Base-by-base conservation (phyloP, 2,113 vertebrate genomes). In the Ochotona princeps region DNA sequence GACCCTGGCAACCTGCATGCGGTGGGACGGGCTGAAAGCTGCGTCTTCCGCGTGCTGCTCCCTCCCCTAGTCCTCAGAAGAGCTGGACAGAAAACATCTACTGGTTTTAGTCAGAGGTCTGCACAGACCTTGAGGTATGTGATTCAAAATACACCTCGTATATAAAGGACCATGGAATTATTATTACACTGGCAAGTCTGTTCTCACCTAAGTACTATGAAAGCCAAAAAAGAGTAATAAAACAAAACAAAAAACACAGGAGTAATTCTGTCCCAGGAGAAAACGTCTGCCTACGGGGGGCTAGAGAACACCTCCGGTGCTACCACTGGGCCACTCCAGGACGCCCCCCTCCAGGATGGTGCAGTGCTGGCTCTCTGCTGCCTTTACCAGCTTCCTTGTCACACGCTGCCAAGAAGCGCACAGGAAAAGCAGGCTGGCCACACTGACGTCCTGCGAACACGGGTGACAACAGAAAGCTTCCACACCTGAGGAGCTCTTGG, bases 71-170 rank as follows among this genome's bases (percentile, higher is more conserved):
- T 1, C 15, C 47, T 65, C 14, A 47, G 11, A 85, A 78, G 32
- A 88, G 72, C 74, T 85, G n/a, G 87, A 93, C 74, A 88, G 78
- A 35, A 38, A 23, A 72, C 88, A 57, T 35, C 47, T 91, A 91
- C 95, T 61, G 74, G 17, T 91, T 91, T 93, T 80, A 79, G 90
- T 60, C 74, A 82, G 78, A 95, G 51, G 51, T 87, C 89, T 81
- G 60, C 1, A 28, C 17, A 92, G 91, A 92, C 70, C 81, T 84
- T 96, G 94, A 95, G 94, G 95, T 97, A 96, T 95, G 47, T 93
- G 85, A 90, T 94, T 96, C 21, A 76, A 94, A 96, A 91, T 75
- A 91, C 26, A 66, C 38, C 87, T 63, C 96, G 54, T 54, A 90
- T 8, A 91, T 32, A 84, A 93, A 90, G 32, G 63, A 23, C 21